These are phyloP conservation scores for Halichoerus grypus DNA, from an alignment of 2,113 vertebrate genomes.

Conservation along the genomic window DNA sequence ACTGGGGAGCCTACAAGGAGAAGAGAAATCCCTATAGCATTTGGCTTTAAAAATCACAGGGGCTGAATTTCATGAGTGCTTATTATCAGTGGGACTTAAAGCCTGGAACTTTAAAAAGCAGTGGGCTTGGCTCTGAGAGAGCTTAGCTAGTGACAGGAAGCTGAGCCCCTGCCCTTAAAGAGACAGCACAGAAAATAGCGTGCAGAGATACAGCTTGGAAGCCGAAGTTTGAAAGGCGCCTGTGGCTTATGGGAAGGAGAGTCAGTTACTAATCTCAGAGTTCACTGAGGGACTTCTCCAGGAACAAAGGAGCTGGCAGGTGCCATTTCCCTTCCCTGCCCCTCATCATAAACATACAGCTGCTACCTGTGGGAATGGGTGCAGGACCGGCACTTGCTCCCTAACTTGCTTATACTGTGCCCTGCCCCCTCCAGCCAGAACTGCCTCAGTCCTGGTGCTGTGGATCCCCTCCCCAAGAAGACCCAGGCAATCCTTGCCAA, in stretches of 20 bases:
- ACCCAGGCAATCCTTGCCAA: neutral
- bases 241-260: neutral
- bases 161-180: neutral
- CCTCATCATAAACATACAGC: neutral
- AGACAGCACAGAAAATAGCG: neutral
- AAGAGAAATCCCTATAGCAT: neutral
- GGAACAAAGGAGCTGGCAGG: neutral
- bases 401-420: neutral
- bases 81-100: neutral
- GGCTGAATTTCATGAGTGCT: neutral
- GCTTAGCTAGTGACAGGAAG: neutral
- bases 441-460: neutral
- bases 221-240: neutral
- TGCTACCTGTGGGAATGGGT: neutral
- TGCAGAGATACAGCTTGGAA: neutral
- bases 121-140: neutral
- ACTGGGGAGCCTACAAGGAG: neutral
- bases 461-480: neutral
- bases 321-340: neutral
- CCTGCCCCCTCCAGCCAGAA: neutral
- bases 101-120: neutral
- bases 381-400: neutral
- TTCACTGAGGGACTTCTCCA: neutral
- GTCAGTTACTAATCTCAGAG: neutral
- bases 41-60: neutral